phyloP scores from a whole-genome alignment of 2,113 vertebrate genomes.

The Cranoglanis bouderius region DNA sequence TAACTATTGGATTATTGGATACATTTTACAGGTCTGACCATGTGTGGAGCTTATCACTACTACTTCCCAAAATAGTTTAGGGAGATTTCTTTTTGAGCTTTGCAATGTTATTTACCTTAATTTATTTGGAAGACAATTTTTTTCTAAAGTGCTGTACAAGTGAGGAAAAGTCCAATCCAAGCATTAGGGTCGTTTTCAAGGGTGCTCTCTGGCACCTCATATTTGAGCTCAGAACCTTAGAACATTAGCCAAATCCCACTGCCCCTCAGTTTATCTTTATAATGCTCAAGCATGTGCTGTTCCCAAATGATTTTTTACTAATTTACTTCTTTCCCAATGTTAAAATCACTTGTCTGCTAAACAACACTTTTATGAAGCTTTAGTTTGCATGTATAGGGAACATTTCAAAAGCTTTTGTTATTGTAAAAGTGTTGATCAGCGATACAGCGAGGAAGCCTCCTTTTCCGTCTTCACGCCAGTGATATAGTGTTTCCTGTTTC shows the following conservation, averaged over 20 bases:
- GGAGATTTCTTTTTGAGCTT: not conserved
- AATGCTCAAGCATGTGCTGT: not conserved
- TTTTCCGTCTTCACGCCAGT: conserved; percentile 11
- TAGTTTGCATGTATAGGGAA: not conserved
- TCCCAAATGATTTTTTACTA: not conserved
- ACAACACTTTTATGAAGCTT: not conserved
- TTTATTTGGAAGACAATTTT: not conserved
- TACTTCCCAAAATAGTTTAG: not conserved
- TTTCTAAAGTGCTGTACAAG: not conserved
- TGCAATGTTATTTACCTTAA: not conserved
- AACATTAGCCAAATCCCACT: not conserved
- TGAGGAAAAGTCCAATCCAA: not conserved
- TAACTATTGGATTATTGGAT: conserved; percentile 24
- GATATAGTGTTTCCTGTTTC: conserved; percentile 32
- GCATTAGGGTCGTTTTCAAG: not conserved
- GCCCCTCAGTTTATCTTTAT: not conserved
- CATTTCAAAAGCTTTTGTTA: conserved; percentile 3
- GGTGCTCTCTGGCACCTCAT: too few relatives aligned
- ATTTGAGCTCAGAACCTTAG: not conserved
- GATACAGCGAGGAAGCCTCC: conserved; percentile 3
- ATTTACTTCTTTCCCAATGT: not conserved
- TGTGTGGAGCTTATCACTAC: not conserved
- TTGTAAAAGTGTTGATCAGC: not conserved
- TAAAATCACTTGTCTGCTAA: not conserved
- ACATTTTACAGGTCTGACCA: not conserved